These are phyloP conservation scores for Phaonia tiefii DNA, from an alignment of 2,888 invertebrate genomes.

Conservation along the genomic window DNA sequence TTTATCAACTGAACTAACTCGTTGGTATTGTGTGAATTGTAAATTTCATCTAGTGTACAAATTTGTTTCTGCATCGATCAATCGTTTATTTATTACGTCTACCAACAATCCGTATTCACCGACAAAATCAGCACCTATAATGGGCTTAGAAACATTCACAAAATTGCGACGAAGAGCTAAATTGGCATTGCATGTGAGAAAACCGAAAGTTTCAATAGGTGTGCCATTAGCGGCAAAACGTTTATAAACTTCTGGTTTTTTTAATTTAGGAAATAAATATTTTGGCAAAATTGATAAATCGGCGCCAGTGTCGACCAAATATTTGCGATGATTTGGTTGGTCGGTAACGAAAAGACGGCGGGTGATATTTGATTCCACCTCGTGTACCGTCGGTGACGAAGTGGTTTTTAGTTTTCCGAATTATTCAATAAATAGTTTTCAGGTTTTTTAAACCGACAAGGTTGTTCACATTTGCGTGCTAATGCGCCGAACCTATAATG, in stretches of 20 bases:
- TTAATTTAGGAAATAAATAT: slow-evolving; percentile 31
- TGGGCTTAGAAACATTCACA: slow-evolving; percentile 23
- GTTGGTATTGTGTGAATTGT: slow-evolving; percentile 38
- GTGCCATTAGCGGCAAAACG: too few species aligned
- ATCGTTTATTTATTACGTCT: too few species aligned
- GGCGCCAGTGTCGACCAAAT: too few species aligned
- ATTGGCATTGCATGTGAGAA: slow-evolving; percentile 15
- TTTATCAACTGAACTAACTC: slow-evolving; percentile 39
- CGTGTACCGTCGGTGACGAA: too few species aligned
- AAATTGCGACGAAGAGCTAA: slow-evolving; percentile 34
- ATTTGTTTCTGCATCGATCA: slow-evolving; percentile 48
- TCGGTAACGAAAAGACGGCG: slow-evolving; percentile 41
- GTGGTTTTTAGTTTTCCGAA: too few species aligned
- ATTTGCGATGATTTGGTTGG: too few species aligned
- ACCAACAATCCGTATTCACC: too few species aligned
- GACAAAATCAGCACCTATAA: slow-evolving; percentile 46
- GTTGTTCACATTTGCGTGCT: too few species aligned
- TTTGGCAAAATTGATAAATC: slow-evolving; percentile 41
- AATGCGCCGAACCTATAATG: too few species aligned
- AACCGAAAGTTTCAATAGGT: slow-evolving; percentile 38
- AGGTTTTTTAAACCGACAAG: too few species aligned
- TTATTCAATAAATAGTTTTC: too few species aligned
- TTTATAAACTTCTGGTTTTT: too few species aligned
- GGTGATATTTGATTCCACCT: slow-evolving; percentile 1
- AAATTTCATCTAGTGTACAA: slow-evolving; percentile 29